These are phyloP conservation scores for Megaceryle maxima DNA, from an alignment of 2,113 vertebrate genomes.

Conservation along the genomic window DNA sequence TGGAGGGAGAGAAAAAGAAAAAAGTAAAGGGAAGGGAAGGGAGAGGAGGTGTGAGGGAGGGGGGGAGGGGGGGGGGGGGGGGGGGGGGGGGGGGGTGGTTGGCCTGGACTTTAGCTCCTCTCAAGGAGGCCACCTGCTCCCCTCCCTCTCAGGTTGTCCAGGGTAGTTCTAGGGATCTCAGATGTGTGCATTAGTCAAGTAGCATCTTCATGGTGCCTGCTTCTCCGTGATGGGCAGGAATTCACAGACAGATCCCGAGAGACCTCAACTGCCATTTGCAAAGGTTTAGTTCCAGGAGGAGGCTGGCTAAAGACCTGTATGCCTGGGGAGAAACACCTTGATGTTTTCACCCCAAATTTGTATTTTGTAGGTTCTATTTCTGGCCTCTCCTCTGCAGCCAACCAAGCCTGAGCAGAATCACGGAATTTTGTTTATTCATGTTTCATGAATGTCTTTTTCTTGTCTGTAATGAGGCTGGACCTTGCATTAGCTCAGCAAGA, in stretches of 20 bases:
- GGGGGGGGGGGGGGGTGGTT: rapidly evolving
- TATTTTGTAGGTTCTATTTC: background rate
- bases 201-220: background rate
- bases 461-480: background rate
- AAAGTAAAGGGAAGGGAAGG: too few relatives aligned
- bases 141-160: background rate
- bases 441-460: background rate
- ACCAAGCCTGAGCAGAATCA: background rate
- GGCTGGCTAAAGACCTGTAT: background rate
- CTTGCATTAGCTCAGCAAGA: background rate
- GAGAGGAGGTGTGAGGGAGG: too few relatives aligned
- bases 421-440: background rate
- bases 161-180: background rate
- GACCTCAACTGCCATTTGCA: background rate
- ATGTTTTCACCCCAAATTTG: background rate
- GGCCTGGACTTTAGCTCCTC: background rate
- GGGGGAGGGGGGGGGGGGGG: too few relatives aligned
- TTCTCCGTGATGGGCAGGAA: background rate
- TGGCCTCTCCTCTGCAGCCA: background rate
- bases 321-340: background rate
- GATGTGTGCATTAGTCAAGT: background rate
- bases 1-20: too few relatives aligned
- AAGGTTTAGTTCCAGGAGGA: background rate
- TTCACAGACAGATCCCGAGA: background rate
- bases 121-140: background rate